Evolutionary conservation across 2,113 vertebrate species (phyloP).

Genomic region (Scopus umbretta): DNA sequence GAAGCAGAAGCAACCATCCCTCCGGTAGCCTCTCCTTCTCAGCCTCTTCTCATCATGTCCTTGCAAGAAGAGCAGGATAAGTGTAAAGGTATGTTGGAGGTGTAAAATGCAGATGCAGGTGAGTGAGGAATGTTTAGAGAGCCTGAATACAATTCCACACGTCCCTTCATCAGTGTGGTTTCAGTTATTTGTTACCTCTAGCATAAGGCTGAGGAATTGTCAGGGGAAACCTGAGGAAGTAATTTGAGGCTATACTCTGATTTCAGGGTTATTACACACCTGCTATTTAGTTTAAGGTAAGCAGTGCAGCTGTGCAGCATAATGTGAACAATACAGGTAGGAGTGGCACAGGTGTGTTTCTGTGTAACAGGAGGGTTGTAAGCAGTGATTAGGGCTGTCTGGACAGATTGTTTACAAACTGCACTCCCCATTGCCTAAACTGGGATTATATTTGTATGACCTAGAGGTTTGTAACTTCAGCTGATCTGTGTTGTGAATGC

Average conservation of each 20-base stretch:
- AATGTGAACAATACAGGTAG: neutral
- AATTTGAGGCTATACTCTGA: neutral
- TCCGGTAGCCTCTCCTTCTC: slow-evolving; percentile 4
- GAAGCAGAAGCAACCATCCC: slow-evolving; percentile 29
- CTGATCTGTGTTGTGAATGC: neutral
- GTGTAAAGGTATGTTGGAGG: slow-evolving; percentile 46
- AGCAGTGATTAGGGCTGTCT: neutral
- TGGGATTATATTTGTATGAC: neutral
- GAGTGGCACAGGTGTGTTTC: neutral
- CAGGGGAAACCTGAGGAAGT: neutral
- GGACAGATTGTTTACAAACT: neutral
- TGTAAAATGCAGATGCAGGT: neutral
- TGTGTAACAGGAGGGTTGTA: neutral
- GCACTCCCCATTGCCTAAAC: neutral
- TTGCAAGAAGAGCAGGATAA: slow-evolving; percentile 48
- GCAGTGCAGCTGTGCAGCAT: neutral
- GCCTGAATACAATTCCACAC: neutral
- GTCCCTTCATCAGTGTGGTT: neutral
- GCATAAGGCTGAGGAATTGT: neutral
- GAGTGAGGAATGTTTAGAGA: neutral
- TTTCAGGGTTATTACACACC: neutral
- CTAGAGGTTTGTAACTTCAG: neutral
- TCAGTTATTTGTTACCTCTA: neutral
- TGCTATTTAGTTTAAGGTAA: neutral
- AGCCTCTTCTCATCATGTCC: neutral